Percentiles rank a stretch among this genome's conserved stretches.
These are phyloP conservation scores for Patella depressa DNA, from an alignment of 2,888 invertebrate species.

Conservation along the genomic window DNA sequence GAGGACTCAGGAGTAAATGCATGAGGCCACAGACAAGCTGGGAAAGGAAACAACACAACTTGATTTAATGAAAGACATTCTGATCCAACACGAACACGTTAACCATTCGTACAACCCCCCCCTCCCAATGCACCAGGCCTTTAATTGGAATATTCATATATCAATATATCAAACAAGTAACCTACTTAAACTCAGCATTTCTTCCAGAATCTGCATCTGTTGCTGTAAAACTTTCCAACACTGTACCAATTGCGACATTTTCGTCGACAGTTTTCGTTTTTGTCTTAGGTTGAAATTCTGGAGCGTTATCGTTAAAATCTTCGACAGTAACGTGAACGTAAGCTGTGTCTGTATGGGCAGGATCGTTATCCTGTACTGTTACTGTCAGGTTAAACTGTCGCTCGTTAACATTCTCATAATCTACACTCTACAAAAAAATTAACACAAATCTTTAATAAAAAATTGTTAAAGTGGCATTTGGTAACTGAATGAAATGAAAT, in stretches of 20 bases:
- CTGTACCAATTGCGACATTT: conserved; percentile 91
- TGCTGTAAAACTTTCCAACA: conserved; percentile 93
- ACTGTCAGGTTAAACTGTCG: conserved; percentile 67
- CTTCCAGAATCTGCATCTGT: conserved; percentile 96
- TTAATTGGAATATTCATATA: no score
- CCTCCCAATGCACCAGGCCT: no score
- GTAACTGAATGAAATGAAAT: no score
- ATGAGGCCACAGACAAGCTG: no score
- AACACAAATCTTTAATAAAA: no score
- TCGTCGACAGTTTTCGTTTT: conserved; percentile 82
- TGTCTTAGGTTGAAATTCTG: conserved; percentile 84
- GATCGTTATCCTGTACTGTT: conserved; percentile 62
- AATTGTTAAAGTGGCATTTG: no score
- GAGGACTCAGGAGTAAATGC: no score
- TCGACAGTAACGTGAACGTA: conserved; percentile 97
- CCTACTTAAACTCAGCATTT: conserved; percentile 64
- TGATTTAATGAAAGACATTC: no score
- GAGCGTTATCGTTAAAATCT: conserved; percentile 99
- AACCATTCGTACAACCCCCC: no score
- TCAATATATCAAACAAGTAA: conserved; percentile 4
- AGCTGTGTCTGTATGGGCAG: conserved; percentile 80
- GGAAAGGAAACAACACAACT: no score
- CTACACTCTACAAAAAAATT: conserved; percentile 53
- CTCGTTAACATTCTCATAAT: conserved; percentile 60
- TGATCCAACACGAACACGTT: no score